A percentile compares a stretch with the other conserved stretches of the same genome.
Conservation (phyloP, 2,797 vertebrate genomes). For the Thaleichthys pacificus region DNA sequence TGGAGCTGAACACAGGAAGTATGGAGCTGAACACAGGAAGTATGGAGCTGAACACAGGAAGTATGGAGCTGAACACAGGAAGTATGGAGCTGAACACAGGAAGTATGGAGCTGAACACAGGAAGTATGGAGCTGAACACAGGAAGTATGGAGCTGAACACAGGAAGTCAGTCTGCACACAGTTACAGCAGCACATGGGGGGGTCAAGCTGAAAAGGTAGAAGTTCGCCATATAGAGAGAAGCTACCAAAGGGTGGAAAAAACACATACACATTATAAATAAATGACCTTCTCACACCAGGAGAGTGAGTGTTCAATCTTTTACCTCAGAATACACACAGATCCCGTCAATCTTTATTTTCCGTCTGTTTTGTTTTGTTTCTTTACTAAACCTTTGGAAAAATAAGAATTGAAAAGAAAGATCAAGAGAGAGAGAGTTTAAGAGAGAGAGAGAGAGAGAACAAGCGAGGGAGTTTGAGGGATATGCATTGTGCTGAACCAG, state of each 20-base stretch:
- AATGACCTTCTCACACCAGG: conserved; percentile 68
- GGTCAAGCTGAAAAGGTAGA: conserved; percentile 65
- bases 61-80: conserved; percentile 37
- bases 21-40: conserved; percentile 37
- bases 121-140: conserved; percentile 38
- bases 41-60: conserved; percentile 39
- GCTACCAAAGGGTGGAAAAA: conserved; percentile 61
- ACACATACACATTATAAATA: conserved; percentile 73
- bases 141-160: conserved; percentile 38
- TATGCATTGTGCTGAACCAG: conserved; percentile 73
- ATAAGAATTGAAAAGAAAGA: conserved; percentile 36
- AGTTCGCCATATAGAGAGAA: conserved; percentile 64
- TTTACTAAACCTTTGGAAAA: conserved; percentile 66
- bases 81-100: conserved; percentile 38
- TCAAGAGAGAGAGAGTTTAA: background rate
- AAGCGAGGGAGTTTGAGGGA: conserved; percentile 29
- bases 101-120: conserved; percentile 39
- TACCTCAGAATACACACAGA: conserved; percentile 51
- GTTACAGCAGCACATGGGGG: conserved; percentile 71
- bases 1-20: conserved; percentile 37
- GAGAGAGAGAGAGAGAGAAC: conserved; percentile 19
- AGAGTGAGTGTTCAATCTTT: conserved; percentile 60
- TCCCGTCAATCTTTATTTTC: conserved; percentile 31
- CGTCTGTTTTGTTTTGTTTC: conserved; percentile 36
- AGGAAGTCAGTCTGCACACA: conserved; percentile 54